Percentiles rank a stretch among this genome's conserved stretches.
Conservation (phyloP, 2,797 vertebrate genomes). For the Enteromius argenteus region DNA sequence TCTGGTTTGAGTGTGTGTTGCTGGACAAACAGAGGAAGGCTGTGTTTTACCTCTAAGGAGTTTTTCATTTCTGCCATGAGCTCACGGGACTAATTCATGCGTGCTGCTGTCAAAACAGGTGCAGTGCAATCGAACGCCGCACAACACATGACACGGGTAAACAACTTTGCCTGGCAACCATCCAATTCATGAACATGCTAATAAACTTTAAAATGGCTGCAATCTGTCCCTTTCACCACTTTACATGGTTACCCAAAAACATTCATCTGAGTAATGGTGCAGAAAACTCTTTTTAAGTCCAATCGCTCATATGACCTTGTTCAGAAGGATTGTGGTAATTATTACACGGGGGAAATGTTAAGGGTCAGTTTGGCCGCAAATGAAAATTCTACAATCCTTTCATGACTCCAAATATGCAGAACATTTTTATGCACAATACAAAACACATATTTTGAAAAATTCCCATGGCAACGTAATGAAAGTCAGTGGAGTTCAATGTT, state of each 20-base stretch:
- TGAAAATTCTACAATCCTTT: not conserved
- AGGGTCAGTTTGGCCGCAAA: not conserved
- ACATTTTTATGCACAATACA: not conserved
- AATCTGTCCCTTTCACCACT: not conserved
- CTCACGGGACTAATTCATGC: conserved; percentile 3
- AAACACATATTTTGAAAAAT: not conserved
- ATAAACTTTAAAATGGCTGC: conserved; percentile 1
- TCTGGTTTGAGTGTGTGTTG: not conserved
- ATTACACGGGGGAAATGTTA: not conserved
- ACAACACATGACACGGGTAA: not conserved
- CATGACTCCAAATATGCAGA: not conserved
- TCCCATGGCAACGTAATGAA: not conserved
- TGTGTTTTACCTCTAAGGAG: not conserved
- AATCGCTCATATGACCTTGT: not conserved
- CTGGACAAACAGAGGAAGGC: not conserved
- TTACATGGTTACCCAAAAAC: not conserved
- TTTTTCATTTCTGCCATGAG: not conserved
- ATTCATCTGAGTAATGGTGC: not conserved
- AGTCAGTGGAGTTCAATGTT: not conserved
- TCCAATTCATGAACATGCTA: conserved; percentile 13
- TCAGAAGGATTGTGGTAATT: not conserved
- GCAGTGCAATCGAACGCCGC: not conserved
- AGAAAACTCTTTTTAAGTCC: not conserved
- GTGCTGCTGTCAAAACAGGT: not conserved
- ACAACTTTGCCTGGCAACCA: not conserved